phyloP scores from a whole-genome alignment of 2,888 invertebrate species.

The Oscheius onirici region DNA sequence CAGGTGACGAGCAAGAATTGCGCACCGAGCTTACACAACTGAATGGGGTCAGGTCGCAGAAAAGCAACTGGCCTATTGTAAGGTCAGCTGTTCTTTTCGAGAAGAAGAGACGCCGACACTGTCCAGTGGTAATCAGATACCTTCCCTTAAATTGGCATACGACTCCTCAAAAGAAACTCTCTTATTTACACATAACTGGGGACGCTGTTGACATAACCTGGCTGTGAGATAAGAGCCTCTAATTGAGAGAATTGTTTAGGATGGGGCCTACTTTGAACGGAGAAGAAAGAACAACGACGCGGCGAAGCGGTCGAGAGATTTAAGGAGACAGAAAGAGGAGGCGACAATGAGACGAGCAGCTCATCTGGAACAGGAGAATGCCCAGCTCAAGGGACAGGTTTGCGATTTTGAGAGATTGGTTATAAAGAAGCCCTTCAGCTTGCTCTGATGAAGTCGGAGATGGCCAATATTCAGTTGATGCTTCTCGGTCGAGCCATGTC shows the following conservation, averaged over 20 bases:
- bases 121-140: no score
- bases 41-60: constrained; percentile 10
- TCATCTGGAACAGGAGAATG: constrained; percentile 86
- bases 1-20: constrained; percentile 15
- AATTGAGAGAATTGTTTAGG: constrained; percentile 73
- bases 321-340: constrained; percentile 88
- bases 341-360: constrained; percentile 89
- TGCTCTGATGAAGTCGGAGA: constrained; percentile 78
- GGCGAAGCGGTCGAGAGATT: constrained; percentile 90
- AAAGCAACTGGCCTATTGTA: constrained; percentile 25
- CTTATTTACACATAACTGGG: no score
- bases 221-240: constrained; percentile 13
- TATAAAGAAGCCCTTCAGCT: constrained; percentile 25
- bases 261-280: constrained; percentile 87
- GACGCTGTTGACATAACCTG: constrained; percentile 22
- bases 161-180: no score
- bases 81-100: constrained; percentile 3
- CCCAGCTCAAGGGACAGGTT: constrained; percentile 74
- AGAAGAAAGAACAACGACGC: constrained; percentile 91
- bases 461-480: constrained; percentile 77
- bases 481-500: constrained; percentile 55
- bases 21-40: constrained; percentile 3
- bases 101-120: constrained; percentile 2
- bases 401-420: neutral
- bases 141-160: no score